phyloP scores from a whole-genome alignment of 2,113 vertebrate species.

The Peromyscus polionotus region DNA sequence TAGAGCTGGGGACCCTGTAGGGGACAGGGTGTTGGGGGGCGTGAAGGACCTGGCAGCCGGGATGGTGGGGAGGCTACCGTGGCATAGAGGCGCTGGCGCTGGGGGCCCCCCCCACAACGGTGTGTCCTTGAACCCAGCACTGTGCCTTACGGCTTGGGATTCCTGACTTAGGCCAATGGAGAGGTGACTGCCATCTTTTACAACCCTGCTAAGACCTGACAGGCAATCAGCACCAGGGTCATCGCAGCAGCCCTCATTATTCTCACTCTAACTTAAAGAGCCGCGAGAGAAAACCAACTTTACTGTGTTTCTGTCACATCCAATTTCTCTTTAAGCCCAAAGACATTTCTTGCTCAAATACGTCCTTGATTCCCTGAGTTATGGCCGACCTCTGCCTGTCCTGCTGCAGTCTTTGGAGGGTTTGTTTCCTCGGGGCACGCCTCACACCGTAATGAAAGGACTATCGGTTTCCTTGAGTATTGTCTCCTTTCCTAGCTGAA shows the following conservation, averaged over 20 bases:
- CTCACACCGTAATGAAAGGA: background rate
- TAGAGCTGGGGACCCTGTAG: too few relatives aligned
- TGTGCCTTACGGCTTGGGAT: background rate
- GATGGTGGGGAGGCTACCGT: background rate
- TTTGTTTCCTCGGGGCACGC: background rate
- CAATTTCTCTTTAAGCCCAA: background rate
- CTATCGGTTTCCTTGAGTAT: background rate
- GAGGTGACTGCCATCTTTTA: background rate
- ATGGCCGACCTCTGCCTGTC: background rate
- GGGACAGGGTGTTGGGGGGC: fast-evolving
- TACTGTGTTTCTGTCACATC: background rate
- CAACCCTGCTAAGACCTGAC: background rate
- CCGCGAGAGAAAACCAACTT: background rate
- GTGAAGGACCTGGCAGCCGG: background rate
- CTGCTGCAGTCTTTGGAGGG: fast-evolving
- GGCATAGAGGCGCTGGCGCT: background rate
- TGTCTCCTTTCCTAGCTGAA: background rate
- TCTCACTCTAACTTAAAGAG: background rate
- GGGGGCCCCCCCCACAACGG: background rate
- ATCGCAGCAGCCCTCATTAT: background rate
- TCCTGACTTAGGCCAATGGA: background rate
- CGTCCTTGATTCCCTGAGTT: background rate
- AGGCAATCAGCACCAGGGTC: background rate
- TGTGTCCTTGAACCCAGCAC: background rate
- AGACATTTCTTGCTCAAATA: background rate